phyloP scores from a whole-genome alignment of 2,797 vertebrate genomes.

The Hemibagrus guttatus region DNA sequence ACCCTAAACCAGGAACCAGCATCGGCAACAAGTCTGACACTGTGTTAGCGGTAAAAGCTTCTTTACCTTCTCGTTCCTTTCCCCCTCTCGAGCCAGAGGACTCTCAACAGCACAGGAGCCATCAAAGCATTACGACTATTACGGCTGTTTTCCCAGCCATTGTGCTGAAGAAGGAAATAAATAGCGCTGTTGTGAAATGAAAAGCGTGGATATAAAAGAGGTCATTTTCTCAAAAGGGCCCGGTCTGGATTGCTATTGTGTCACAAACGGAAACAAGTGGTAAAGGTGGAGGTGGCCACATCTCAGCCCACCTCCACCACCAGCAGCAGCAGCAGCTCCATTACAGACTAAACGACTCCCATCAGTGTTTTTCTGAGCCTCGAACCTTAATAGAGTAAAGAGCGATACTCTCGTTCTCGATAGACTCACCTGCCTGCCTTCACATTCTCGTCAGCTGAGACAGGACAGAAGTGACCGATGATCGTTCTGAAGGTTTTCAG shows the following conservation, averaged over 20 bases:
- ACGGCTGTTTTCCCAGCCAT: not conserved
- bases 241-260: not conserved
- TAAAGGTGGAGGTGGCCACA: not conserved
- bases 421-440: too few relatives aligned
- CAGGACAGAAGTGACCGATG: not conserved
- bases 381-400: not conserved
- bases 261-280: constrained; percentile 21
- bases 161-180: constrained; percentile 8
- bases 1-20: not conserved
- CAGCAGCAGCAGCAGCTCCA: constrained; percentile 18
- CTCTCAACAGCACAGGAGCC: not conserved
- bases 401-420: not conserved
- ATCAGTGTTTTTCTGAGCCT: constrained; percentile 14
- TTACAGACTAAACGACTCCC: constrained; percentile 41
- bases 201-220: constrained; percentile 22
- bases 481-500: not conserved
- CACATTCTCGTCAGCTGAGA: not conserved
- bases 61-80: not conserved
- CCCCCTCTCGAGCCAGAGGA: not conserved
- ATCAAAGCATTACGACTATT: constrained; percentile 14
- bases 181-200: not conserved
- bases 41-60: not conserved
- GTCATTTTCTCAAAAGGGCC: constrained; percentile 27
- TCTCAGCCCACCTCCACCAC: not conserved
- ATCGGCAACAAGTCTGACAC: not conserved